Base-by-base conservation (phyloP, 2,113 vertebrate genomes). In the Mus spicilegus region DNA sequence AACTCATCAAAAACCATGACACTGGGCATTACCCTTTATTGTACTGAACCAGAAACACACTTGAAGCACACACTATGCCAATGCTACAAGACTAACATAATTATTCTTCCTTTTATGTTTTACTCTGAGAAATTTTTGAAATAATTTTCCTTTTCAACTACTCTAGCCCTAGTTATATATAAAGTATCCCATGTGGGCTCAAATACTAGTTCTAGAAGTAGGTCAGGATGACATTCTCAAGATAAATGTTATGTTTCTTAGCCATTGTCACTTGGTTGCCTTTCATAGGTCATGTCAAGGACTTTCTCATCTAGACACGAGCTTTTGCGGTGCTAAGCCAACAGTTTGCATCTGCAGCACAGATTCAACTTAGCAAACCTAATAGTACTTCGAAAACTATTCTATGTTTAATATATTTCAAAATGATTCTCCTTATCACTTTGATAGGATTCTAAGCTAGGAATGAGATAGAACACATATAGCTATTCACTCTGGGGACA, bases 341-440 rank as follows among this genome's bases (percentile, higher is more conserved):
- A 96, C 28, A 93, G 75, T 78, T 69, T 97, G 70, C 89, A 96
- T 94, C 89, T 93, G 75, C 30, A 95, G 75, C 30, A 96, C 84
- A 97, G 56, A 91, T 91, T 97, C 90, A 91, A 93, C 92, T 96
- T 84, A 96, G 94, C 96, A 98, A 97, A 97, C 56, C 49, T 93
- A 97, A 87, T 95, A 98, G 90, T 85, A 95, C 49, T 96, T 95
- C 89, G 77, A 75, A 97, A 96, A 96, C 95, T 92, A 92, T 92
- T 97, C 93, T 93, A 88, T 91, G 72, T 91, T 97, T 87, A 93
- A 89, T 96, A 95, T 96, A 95, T 95, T 97, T 97, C 95, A 97
- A 67, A 97, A 96, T 95, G 81, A 97, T 97, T 96, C 73, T 96
- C 93, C 91, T 97, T 96, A 95, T 96, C 95, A 96, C 49, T 67